A percentile compares a stretch with the other conserved stretches of the same genome.
phyloP scores from a whole-genome alignment of 2,888 invertebrate genomes.

The Zygogramma bicolorata region DNA sequence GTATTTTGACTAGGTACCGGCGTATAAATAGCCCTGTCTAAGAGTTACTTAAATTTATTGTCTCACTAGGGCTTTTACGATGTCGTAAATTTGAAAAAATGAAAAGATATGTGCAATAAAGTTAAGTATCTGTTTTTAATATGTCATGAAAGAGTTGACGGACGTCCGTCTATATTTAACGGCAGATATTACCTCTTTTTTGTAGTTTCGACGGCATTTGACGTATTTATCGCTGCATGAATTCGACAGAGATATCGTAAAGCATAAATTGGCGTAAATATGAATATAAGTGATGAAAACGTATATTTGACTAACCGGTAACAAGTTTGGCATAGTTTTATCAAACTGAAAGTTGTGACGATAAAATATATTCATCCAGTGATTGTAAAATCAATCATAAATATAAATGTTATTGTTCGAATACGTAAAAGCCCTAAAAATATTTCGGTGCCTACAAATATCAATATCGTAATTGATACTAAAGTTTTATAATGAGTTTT shows the following conservation, averaged over 20 bases:
- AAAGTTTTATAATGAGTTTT: no score
- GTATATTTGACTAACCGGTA: no score
- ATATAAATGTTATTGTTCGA: no score
- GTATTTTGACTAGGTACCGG: constrained; percentile 46
- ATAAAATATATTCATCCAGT: no score
- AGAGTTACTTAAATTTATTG: constrained; percentile 46
- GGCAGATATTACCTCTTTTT: not conserved
- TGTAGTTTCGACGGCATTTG: not conserved
- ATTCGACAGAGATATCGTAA: not conserved
- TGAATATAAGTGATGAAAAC: not conserved
- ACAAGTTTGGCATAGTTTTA: no score
- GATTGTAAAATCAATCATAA: no score
- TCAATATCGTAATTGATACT: no score
- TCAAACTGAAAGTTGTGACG: no score
- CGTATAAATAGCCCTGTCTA: constrained; percentile 47
- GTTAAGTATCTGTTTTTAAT: constrained; percentile 54
- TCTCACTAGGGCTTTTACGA: constrained; percentile 50
- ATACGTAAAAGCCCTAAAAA: no score
- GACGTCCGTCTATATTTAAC: constrained; percentile 22
- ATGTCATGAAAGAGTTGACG: constrained; percentile 41
- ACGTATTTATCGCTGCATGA: not conserved
- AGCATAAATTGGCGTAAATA: not conserved
- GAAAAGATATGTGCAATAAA: constrained; percentile 53
- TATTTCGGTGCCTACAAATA: no score
- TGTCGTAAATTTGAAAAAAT: constrained; percentile 54